Evolutionary conservation across 2,113 vertebrate species (phyloP).

Genomic region (Dasyprocta punctata): DNA sequence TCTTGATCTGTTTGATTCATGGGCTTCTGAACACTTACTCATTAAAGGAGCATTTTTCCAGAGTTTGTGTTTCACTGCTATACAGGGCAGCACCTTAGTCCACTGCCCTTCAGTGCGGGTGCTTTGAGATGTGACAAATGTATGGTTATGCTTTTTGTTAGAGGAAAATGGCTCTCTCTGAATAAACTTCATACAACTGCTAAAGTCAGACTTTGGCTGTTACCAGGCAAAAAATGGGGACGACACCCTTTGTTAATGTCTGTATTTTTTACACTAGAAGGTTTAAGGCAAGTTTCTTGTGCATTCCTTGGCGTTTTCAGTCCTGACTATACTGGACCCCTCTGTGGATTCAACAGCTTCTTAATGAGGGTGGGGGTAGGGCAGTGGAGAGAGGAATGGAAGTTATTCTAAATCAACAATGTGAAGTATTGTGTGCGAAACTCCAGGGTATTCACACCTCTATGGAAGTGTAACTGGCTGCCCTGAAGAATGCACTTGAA

Average conservation of each 20-base stretch:
- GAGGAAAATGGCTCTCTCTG: neutral
- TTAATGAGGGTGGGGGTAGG: constrained; percentile 2
- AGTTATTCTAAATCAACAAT: constrained; percentile 51
- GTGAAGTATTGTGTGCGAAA: constrained; percentile 65
- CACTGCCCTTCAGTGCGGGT: neutral
- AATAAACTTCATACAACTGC: neutral
- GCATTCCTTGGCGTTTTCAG: constrained; percentile 38
- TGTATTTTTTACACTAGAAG: neutral
- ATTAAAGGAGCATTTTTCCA: neutral
- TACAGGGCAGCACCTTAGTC: neutral
- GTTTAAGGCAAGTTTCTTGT: neutral
- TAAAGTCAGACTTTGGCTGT: neutral
- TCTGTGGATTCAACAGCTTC: constrained; percentile 42
- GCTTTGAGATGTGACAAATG: neutral
- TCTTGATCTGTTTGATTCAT: neutral
- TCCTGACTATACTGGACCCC: neutral
- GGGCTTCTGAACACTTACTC: neutral
- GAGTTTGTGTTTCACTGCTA: neutral
- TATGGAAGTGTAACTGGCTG: constrained; percentile 60
- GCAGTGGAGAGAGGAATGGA: constrained; percentile 52
- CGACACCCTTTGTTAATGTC: neutral
- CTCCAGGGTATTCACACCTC: constrained; percentile 67
- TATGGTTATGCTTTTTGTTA: neutral
- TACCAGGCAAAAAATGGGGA: neutral
- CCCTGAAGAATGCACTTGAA: constrained; percentile 68